Evolutionary conservation across 2,888 invertebrate genomes (phyloP).

Genomic region (Thecophora atra): DNA sequence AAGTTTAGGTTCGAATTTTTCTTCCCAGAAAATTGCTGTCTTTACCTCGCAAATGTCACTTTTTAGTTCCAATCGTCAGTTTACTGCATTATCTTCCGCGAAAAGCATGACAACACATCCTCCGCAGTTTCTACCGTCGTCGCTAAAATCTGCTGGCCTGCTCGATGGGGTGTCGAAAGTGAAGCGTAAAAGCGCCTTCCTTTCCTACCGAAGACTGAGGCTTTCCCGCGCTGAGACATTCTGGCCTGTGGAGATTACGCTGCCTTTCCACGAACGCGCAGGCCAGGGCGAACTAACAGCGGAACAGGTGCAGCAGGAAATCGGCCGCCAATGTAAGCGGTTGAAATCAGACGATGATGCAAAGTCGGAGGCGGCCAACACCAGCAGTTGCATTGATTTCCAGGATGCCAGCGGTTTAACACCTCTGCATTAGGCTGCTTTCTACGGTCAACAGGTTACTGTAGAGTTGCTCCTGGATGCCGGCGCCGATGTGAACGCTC

Average conservation of each 20-base stretch:
- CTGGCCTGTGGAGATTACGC: constrained; percentile 71
- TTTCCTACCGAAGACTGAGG: constrained; percentile 93
- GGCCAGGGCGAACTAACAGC: constrained; percentile 72
- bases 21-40: not conserved
- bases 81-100: constrained; percentile 46
- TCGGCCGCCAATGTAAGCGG: constrained; percentile 41
- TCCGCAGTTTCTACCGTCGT: constrained; percentile 50
- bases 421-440: constrained; percentile 89
- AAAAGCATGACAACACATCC: constrained; percentile 44
- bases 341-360: constrained; percentile 44
- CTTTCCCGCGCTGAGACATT: too few relatives aligned
- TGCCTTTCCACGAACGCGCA: constrained; percentile 87
- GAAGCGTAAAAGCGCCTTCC: constrained; percentile 85
- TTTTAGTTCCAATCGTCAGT: constrained; percentile 38
- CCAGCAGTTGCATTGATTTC: constrained; percentile 72
- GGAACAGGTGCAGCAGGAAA: constrained; percentile 56
- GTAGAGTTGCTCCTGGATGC: constrained; percentile 69
- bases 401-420: constrained; percentile 80
- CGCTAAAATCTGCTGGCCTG: constrained; percentile 52
- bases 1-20: too few relatives aligned
- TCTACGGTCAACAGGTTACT: constrained; percentile 78
- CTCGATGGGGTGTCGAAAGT: constrained; percentile 45
- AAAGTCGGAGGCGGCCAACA: too few relatives aligned
- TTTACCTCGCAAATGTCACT: not conserved
- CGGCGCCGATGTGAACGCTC: constrained; percentile 79